Base-by-base conservation (phyloP, 2,113 vertebrate species). In the Pedetes capensis region DNA sequence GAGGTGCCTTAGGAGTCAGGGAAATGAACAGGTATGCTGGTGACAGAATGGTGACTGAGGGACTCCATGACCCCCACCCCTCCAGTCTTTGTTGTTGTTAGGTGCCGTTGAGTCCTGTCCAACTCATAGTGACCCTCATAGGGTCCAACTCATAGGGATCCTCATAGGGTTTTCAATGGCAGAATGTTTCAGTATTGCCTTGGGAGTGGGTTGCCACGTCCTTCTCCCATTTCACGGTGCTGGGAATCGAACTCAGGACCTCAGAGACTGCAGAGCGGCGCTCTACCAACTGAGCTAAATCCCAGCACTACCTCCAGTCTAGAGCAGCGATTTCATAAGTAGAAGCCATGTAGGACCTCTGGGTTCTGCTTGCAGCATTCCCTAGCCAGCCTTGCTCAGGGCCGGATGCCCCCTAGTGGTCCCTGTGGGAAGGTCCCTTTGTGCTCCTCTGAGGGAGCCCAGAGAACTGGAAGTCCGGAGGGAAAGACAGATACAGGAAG, bases 291-390 rank as follows among this genome's bases (percentile, higher is more conserved):
- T n/a, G n/a, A n/a, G n/a, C n/a, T n/a, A n/a, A n/a, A n/a, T n/a
- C n/a, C n/a, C n/a, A n/a, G n/a, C n/a, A n/a, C n/a, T n/a, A n/a
- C 17, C 13, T 16, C 22, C 55, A 34, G n/a, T n/a, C 64, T 66
- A 14, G 44, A 80, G 27, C 39, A 37, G 29, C n/a, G 42, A 37
- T 37, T 64, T 29, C 72, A 18, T 13, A 66, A 44, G 2, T 11
- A 16, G 55, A 53, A 71, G 9, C 34, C 13, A 2, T 3, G 13
- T 29, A 6, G 8, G 3, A 61, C 34, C 39, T 51, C 25, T 0
- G 5, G 11, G 47, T 55, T n/a, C 18, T 0, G 2, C 23, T 44
- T 44, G 63, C 9, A 3, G 22, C 4, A 18, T 32, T 2, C 59
- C 59, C 63, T 34, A 23, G 44, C 4, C 37, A 53, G 59, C 7